Percentiles rank a stretch among this genome's conserved stretches.
Evolutionary conservation across 2,888 invertebrate species (phyloP).

Genomic region (Sycophila texana): DNA sequence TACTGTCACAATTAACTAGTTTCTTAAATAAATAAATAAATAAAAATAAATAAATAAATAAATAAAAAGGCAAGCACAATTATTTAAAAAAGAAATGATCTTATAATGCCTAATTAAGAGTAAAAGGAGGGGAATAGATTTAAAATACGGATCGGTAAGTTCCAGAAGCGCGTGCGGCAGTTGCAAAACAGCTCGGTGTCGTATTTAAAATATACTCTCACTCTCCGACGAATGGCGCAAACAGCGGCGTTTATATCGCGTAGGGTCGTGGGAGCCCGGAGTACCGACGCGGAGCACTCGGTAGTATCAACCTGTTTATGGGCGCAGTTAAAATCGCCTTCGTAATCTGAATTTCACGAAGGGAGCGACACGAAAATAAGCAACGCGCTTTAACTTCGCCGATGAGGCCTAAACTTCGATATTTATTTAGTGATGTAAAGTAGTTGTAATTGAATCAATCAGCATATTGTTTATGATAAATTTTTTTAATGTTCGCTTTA

Average conservation of each 20-base stretch:
- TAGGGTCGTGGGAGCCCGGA: constrained; percentile 45
- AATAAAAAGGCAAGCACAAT: background rate
- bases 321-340: constrained; percentile 49
- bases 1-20: too few species aligned
- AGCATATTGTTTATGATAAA: too few species aligned
- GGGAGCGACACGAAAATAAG: constrained; percentile 36
- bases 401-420: too few species aligned
- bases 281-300: background rate
- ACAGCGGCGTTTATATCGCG: constrained; percentile 4
- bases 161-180: background rate
- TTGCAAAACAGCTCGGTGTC: constrained; percentile 34
- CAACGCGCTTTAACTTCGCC: background rate
- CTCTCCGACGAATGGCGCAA: constrained; percentile 23
- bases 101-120: too few species aligned
- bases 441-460: too few species aligned
- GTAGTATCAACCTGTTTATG: constrained; percentile 51
- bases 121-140: too few species aligned
- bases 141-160: too few species aligned
- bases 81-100: background rate
- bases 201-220: constrained; percentile 44
- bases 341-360: constrained; percentile 42
- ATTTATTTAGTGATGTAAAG: too few species aligned
- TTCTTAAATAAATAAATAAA: background rate
- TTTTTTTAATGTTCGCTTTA: too few species aligned
- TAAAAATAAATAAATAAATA: background rate